Evolutionary conservation across 2,113 vertebrate genomes (phyloP).

Genomic region (Polyodon spathula): DNA sequence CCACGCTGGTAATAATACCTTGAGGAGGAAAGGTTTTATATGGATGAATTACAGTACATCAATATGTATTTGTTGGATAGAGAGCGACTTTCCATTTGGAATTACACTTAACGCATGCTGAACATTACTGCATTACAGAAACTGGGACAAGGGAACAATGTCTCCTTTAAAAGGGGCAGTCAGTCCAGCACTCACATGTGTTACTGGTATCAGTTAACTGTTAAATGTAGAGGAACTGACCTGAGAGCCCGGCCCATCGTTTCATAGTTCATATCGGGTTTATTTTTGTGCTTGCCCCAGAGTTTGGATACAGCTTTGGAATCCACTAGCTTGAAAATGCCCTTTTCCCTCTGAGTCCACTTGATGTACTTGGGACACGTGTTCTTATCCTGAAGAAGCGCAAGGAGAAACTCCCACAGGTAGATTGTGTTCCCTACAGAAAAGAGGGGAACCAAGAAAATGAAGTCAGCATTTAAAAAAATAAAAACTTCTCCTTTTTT

Average conservation of each 20-base stretch:
- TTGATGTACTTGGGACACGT: slow-evolving; percentile 87
- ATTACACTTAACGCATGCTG: too few species aligned
- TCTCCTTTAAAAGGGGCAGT: too few species aligned
- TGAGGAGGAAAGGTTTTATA: neutral
- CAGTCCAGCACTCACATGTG: too few species aligned
- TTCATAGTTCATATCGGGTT: slow-evolving; percentile 86
- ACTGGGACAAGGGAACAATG: too few species aligned
- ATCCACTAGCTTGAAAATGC: slow-evolving; percentile 82
- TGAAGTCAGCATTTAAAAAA: too few species aligned
- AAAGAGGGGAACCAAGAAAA: neutral
- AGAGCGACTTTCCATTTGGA: too few species aligned
- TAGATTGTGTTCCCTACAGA: slow-evolving; percentile 76
- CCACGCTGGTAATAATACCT: slow-evolving; percentile 85
- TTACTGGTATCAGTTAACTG: too few species aligned
- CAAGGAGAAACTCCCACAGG: slow-evolving; percentile 82
- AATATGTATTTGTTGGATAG: too few species aligned
- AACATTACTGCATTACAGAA: too few species aligned
- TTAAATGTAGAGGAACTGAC: too few species aligned
- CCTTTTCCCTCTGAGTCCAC: slow-evolving; percentile 81
- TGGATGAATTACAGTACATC: neutral
- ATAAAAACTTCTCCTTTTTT: too few species aligned
- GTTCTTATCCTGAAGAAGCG: slow-evolving; percentile 79
- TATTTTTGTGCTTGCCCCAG: slow-evolving; percentile 86
- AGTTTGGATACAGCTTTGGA: slow-evolving; percentile 81
- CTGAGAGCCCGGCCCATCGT: slow-evolving; percentile 80